Percentiles rank a stretch among this genome's conserved stretches.
Conservation (phyloP, 2,888 invertebrate species). For the Noctua janthe region DNA sequence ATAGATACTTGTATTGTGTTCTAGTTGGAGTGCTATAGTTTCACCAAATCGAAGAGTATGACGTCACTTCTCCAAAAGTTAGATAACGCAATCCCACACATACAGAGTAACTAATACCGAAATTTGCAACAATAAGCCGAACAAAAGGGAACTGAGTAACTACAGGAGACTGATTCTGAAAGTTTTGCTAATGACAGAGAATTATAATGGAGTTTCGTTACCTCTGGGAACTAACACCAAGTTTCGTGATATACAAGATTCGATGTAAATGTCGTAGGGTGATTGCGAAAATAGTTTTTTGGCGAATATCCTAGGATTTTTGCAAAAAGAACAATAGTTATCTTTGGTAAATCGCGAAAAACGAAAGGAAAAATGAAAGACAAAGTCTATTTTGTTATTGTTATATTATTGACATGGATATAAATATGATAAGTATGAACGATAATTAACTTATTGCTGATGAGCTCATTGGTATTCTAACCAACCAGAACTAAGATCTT, state of each 20-base stretch:
- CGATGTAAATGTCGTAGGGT: neutral
- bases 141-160: slow-evolving; percentile 55
- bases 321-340: neutral
- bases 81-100: slow-evolving; percentile 34
- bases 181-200: slow-evolving; percentile 76
- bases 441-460: too few species aligned
- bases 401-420: neutral
- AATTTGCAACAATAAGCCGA: slow-evolving; percentile 52
- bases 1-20: neutral
- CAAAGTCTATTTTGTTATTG: neutral
- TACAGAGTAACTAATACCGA: slow-evolving; percentile 44
- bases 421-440: neutral
- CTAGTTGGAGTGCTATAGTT: slow-evolving; percentile 3
- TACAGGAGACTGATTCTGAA: slow-evolving; percentile 71
- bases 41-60: slow-evolving; percentile 29
- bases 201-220: slow-evolving; percentile 78
- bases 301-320: neutral
- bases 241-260: slow-evolving; percentile 60
- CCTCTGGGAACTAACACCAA: slow-evolving; percentile 68
- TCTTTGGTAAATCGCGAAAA: neutral
- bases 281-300: neutral
- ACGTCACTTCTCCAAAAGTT: slow-evolving; percentile 31
- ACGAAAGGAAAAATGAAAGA: too few species aligned
- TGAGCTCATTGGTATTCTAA: neutral
- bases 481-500: neutral